These are phyloP conservation scores for Heliconius ismenius DNA, from an alignment of 2,888 invertebrate species.

Conservation along the genomic window DNA sequence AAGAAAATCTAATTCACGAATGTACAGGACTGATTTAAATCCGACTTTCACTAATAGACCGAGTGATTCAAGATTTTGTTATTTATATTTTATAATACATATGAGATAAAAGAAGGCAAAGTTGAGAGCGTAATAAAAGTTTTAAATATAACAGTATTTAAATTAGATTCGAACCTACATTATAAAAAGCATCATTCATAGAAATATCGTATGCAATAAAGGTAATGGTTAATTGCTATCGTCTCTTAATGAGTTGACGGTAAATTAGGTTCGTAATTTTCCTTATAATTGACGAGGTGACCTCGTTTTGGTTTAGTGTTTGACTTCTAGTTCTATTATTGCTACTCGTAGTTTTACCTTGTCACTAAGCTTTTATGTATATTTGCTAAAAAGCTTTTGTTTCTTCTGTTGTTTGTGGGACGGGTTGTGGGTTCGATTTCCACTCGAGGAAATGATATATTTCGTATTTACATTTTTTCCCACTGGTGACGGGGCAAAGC, in stretches of 20 bases:
- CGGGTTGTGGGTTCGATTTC: too few species aligned
- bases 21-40: background rate
- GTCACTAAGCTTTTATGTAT: background rate
- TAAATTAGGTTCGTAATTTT: constrained; percentile 16
- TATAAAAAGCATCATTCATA: background rate
- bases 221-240: constrained; percentile 3
- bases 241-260: constrained; percentile 5
- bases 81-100: too few species aligned
- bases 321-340: background rate
- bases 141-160: background rate
- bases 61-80: background rate
- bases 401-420: too few species aligned
- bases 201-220: background rate
- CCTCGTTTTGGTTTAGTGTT: background rate
- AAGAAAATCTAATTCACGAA: background rate
- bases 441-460: too few species aligned
- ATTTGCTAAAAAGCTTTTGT: background rate
- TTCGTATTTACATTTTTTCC: too few species aligned
- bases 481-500: too few species aligned
- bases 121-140: background rate
- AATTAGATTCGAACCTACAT: background rate
- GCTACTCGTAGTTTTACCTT: background rate
- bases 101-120: background rate
- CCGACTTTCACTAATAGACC: background rate
- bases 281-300: constrained; percentile 9